Conservation (phyloP, 1,140 invertebrate species). For the Cyclina sinensis region DNA sequence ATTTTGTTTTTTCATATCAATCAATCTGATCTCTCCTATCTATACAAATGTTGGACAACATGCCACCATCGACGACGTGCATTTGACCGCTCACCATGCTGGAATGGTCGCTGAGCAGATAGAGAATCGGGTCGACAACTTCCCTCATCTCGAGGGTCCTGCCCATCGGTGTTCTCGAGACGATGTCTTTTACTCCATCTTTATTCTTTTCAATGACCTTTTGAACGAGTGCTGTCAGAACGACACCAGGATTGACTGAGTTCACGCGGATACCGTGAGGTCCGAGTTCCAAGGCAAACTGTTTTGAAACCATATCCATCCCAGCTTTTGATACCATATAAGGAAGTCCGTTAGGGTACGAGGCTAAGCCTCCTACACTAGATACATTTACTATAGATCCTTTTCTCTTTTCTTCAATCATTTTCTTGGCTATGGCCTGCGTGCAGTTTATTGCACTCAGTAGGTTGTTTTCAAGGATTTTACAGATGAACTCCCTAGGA, state of each 20-base stretch:
- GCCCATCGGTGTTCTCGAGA: slow-evolving; percentile 82
- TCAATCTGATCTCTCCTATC: no score
- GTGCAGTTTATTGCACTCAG: no score
- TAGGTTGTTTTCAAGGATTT: slow-evolving; percentile 23
- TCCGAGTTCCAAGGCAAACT: slow-evolving; percentile 95
- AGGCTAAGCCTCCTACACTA: slow-evolving; percentile 90
- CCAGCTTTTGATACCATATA: slow-evolving; percentile 91
- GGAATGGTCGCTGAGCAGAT: slow-evolving; percentile 93
- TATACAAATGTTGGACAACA: slow-evolving; percentile 90
- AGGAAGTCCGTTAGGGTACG: slow-evolving; percentile 91
- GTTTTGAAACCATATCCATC: slow-evolving; percentile 87
- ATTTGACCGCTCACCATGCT: slow-evolving; percentile 93
- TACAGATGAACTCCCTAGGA: slow-evolving; percentile 10
- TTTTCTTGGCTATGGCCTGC: no score
- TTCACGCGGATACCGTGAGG: slow-evolving; percentile 95
- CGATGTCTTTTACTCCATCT: slow-evolving; percentile 85
- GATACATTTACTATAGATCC: slow-evolving; percentile 97
- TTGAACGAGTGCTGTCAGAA: slow-evolving; percentile 89
- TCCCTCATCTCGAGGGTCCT: slow-evolving; percentile 92
- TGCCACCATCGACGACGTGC: slow-evolving; percentile 94
- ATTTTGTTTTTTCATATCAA: no score
- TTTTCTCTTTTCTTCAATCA: slow-evolving; percentile 90
- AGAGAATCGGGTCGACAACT: slow-evolving; percentile 91
- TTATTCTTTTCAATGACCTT: neutral
- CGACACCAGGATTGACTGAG: slow-evolving; percentile 94